Percentiles rank a stretch among this genome's conserved stretches.
Conservation (phyloP, 2,888 invertebrate genomes). For the Agriopis leucophaearia region DNA sequence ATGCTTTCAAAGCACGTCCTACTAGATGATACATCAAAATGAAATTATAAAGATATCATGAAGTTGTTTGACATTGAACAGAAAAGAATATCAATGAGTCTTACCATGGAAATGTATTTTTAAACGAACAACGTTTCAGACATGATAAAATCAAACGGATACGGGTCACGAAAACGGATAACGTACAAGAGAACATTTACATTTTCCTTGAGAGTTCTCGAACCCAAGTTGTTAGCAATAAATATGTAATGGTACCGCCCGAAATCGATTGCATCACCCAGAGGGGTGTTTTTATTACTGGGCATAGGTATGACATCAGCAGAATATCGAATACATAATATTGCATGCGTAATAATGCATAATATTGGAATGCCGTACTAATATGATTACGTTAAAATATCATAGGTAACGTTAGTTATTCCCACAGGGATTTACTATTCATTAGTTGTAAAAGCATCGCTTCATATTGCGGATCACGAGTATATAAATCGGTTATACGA, state of each 20-base stretch:
- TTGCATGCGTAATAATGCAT: no score
- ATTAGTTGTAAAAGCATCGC: constrained; percentile 17
- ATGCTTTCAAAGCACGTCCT: constrained; percentile 46
- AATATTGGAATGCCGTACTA: constrained; percentile 26
- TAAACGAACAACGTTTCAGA: constrained; percentile 40
- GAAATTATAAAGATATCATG: constrained; percentile 34
- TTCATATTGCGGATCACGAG: constrained; percentile 4
- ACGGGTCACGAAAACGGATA: constrained; percentile 48
- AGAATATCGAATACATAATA: constrained; percentile 41
- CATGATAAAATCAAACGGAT: constrained; percentile 42
- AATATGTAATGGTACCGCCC: constrained; percentile 75
- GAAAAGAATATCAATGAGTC: constrained; percentile 27
- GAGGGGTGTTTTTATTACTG: constrained; percentile 69
- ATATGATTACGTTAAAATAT: constrained; percentile 26
- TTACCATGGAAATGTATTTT: constrained; percentile 31
- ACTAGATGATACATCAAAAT: constrained; percentile 26
- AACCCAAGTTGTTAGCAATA: constrained; percentile 66
- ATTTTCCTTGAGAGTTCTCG: constrained; percentile 61
- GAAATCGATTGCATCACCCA: constrained; percentile 71
- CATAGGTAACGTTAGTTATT: constrained; percentile 21
- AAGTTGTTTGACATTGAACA: constrained; percentile 23
- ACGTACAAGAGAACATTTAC: constrained; percentile 53
- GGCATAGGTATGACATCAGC: constrained; percentile 70
- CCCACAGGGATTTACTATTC: constrained; percentile 23
- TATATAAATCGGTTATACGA: background rate